Base-by-base conservation (phyloP, 2,888 invertebrate genomes). In the Corythucha ciliata region DNA sequence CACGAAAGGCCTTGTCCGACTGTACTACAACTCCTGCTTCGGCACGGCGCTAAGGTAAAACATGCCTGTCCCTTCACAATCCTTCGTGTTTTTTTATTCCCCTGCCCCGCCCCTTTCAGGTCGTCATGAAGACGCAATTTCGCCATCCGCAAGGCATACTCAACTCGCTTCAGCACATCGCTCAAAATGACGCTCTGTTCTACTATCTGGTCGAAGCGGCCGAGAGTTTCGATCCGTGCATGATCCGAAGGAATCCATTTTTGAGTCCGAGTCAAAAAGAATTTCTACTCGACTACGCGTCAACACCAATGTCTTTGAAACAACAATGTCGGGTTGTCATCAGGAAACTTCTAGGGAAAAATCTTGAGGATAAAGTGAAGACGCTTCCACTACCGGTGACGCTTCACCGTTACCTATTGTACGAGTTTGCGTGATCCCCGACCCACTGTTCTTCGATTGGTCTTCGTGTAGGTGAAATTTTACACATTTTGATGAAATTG, bases 141-240 rank as follows among this genome's bases (percentile, higher is more conserved):
- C 76, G 86, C 52, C 85, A 89, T 64, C 86, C 87, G 0, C 82
- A 83, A 63, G 88, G 89, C 27, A 79, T 89, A 49, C 71, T 90
- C 4, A 87, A 86, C 65, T 83, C 80, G 24, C 74, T 88, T 10
- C 81, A 83, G 59, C 80, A 83, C 65, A 67, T 74, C n/a, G 67
- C 70, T 2, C 65, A 69, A 18, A 69, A 71, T 50, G 70, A 69
- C 1, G 66, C 69, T 18, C 63, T 83, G 48, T 76, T 83, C 65
- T 75, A 78, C 58, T 71, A 80, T 29, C 72, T 88, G 50, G 67
- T 84, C 44, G 81, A 83, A 60, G 81, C 84, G 0, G 80, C 83
- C 1, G 83, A 85, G 66, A 75, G 80, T 7, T 88, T 83, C 66
- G 86, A 87, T 64, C 73, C 80, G 1, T 81, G 83, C 63, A 84